Evolutionary conservation across 2,113 vertebrate genomes (phyloP).

Genomic region (Neoarius graeffei): DNA sequence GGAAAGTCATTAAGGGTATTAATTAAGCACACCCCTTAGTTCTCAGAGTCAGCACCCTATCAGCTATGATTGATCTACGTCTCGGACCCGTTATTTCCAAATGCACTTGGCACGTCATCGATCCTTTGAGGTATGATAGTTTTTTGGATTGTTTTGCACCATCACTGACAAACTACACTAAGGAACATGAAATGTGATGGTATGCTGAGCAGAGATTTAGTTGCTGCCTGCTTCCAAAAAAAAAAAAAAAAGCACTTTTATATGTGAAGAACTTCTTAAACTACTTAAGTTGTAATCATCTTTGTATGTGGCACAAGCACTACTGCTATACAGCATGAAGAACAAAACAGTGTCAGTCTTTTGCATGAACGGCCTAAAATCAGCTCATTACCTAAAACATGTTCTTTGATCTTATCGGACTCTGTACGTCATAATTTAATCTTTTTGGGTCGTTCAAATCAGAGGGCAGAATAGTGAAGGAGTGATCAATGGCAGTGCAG

Average conservation of each 20-base stretch:
- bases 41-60: conserved; percentile 32
- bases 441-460: neutral
- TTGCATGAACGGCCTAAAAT: neutral
- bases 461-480: neutral
- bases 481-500: neutral
- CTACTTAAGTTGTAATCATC: neutral
- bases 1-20: conserved; percentile 7
- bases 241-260: neutral
- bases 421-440: neutral
- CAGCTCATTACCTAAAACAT: neutral
- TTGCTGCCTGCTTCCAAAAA: neutral
- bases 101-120: neutral
- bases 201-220: neutral
- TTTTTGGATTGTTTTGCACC: conserved; percentile 17
- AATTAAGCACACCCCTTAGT: conserved; percentile 21
- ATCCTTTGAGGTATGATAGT: conserved; percentile 17
- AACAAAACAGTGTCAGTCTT: neutral
- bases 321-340: neutral
- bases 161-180: conserved; percentile 6
- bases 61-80: conserved; percentile 26
- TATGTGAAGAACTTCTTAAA: neutral
- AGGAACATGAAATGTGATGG: neutral
- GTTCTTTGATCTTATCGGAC: neutral
- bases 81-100: conserved; percentile 17
- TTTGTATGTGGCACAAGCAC: neutral